Conservation (phyloP, 2,113 vertebrate species). For the Nerophis lumbriciformis region DNA sequence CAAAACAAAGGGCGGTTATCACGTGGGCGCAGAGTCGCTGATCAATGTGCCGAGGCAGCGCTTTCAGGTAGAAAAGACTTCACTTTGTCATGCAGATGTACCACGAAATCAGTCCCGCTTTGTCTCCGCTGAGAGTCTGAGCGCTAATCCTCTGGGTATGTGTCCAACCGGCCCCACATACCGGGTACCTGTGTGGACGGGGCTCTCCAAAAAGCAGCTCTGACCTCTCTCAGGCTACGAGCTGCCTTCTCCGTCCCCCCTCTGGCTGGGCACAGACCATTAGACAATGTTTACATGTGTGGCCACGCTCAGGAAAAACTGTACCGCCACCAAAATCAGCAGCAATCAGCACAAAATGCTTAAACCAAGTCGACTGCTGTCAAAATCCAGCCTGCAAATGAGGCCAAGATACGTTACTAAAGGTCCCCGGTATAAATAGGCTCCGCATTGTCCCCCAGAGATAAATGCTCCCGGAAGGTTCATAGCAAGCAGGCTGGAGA, state of each 20-base stretch:
- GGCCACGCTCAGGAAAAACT: not conserved
- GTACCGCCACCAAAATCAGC: not conserved
- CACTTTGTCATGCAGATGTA: conserved; percentile 73
- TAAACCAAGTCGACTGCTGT: conserved; percentile 1
- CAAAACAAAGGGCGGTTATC: conserved; percentile 58
- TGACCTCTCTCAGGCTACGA: conserved; percentile 64
- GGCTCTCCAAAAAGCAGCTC: conserved; percentile 60
- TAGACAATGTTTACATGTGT: not conserved
- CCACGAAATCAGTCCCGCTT: conserved; percentile 67
- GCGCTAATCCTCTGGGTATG: conserved; percentile 63
- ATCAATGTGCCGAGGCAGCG: conserved; percentile 45
- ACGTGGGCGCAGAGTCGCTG: conserved; percentile 49
- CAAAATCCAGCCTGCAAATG: conserved; percentile 19
- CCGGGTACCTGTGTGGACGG: conserved; percentile 63
- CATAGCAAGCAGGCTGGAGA: conserved; percentile 44
- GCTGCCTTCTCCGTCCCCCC: conserved; percentile 22
- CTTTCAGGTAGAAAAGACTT: conserved; percentile 67
- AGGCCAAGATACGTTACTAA: conserved; percentile 28
- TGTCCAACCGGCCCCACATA: conserved; percentile 50
- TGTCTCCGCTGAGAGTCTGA: conserved; percentile 60
- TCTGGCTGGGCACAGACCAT: not conserved
- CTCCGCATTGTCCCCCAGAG: conserved; percentile 45
- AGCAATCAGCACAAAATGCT: conserved; percentile 5
- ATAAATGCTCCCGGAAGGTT: conserved; percentile 40
- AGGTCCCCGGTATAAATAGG: conserved; percentile 44